Evolutionary conservation across 2,113 vertebrate species (phyloP), one percentile per base, ranked within the genome.

Genomic region (Accipiter virgatus): DNA sequence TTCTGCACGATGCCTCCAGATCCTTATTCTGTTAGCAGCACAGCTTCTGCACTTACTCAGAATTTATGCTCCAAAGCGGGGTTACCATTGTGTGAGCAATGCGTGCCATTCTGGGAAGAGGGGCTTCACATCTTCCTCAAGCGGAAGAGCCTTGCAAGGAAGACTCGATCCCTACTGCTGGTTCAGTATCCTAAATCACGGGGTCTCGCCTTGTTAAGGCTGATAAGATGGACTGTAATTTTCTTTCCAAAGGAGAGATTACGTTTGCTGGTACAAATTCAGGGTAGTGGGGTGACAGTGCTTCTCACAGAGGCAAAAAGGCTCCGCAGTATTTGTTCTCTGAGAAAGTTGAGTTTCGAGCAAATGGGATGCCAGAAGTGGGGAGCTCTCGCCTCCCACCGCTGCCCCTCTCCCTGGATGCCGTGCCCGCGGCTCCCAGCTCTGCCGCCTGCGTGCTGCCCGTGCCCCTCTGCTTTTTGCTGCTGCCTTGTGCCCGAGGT

Each of bases 271-370:
- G 52, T 55, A 53, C 2, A 4, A 48, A 15, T 67, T 38, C 4
- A 25, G 31, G 16, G 40, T 21, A 0, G 1, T 32, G 36, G 19
- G 42, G 36, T 21, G 26, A 8, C 1, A 13, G 22, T 19, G 42
- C 26, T 38, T 43, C 71, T 45, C 15, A 32, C 20, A 23, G 56
- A 56, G 22, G 19, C 50, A 31, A 45, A 65, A 65, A 52, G 19
- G 11, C 43, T 43, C 21, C 36, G 66, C n/a, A 25, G 52, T 8
- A 20, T 48, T 72, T 0, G 1, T 72, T 47, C 45, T 19, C 45
- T 19, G 31, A 75, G n/a, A 13, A 61, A 52, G 52, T 9, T 19
- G 43, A 72, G 43, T 40, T n/a, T 16, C 16, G 38, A 71, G 50
- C 25, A 36, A 5, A 18, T 1, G 14, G 43, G 17, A 32, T n/a